Percentiles rank a stretch among this genome's conserved stretches.
These are phyloP conservation scores for Bettongia penicillata DNA, from an alignment of 2,113 vertebrate species.

Conservation along the genomic window DNA sequence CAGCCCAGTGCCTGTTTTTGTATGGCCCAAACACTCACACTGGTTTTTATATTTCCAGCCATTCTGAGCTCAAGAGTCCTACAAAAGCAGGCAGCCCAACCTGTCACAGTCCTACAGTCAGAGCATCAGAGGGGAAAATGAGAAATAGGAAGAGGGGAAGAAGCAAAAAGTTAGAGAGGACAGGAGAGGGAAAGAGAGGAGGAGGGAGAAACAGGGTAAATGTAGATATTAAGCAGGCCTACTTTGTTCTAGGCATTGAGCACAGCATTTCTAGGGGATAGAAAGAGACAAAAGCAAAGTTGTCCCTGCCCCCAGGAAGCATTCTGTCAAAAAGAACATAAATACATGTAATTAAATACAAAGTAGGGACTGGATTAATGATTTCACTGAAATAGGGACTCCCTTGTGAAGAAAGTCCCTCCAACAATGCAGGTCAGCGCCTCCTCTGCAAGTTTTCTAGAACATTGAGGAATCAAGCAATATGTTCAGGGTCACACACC, in stretches of 20 bases:
- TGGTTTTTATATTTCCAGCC: not conserved
- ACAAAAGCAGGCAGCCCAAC: too few relatives aligned
- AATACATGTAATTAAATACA: not conserved
- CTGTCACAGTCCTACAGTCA: not conserved
- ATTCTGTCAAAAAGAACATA: not conserved
- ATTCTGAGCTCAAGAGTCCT: too few relatives aligned
- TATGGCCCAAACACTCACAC: not conserved
- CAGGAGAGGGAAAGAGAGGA: too few relatives aligned
- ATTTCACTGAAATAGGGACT: not conserved
- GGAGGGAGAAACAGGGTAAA: not conserved
- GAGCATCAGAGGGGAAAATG: not conserved
- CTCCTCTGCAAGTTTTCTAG: not conserved
- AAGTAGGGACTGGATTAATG: not conserved
- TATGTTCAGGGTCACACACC: not conserved
- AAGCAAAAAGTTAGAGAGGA: rapidly evolving
- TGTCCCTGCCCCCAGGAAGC: not conserved
- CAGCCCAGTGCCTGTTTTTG: not conserved
- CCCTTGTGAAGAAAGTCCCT: not conserved
- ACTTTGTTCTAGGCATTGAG: not conserved
- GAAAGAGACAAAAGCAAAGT: not conserved
- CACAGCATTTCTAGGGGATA: not conserved
- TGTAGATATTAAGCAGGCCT: not conserved
- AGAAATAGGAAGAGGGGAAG: rapidly evolving
- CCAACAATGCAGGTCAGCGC: not conserved
- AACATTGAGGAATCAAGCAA: not conserved